Conservation (phyloP, 1,140 invertebrate species). For the Megathymus violae region DNA sequence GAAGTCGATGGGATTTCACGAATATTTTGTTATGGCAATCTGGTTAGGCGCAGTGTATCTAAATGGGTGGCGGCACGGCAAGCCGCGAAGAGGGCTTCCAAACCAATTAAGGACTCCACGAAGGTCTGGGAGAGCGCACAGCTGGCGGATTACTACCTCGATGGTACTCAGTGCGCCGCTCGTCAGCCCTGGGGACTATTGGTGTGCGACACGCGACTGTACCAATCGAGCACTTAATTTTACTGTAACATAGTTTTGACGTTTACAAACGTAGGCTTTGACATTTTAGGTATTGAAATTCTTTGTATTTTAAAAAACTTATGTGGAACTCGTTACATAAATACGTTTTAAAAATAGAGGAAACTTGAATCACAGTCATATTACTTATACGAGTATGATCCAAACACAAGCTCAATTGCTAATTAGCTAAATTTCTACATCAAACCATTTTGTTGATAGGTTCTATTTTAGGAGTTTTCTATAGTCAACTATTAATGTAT, state of each 20-base stretch:
- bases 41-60: conserved; percentile 75
- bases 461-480: no score
- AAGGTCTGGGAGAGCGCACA: conserved; percentile 74
- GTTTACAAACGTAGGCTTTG: no score
- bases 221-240: conserved; percentile 38
- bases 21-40: conserved; percentile 77
- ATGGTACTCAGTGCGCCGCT: conserved; percentile 73
- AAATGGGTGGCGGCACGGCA: conserved; percentile 75
- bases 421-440: no score
- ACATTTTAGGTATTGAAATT: no score
- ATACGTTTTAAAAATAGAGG: no score
- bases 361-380: no score
- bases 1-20: conserved; percentile 71
- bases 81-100: conserved; percentile 78
- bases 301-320: no score
- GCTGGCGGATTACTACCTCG: conserved; percentile 77
- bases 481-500: no score
- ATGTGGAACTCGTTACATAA: no score
- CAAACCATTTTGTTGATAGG: no score
- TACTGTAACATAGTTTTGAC: conserved; percentile 5
- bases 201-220: conserved; percentile 69
- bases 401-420: no score
- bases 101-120: conserved; percentile 81
- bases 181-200: conserved; percentile 61
- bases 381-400: no score